A percentile compares a stretch with the other conserved stretches of the same genome.
Evolutionary conservation across 2,113 vertebrate genomes (phyloP).

Genomic region (Ptychochromis oligacanthus): DNA sequence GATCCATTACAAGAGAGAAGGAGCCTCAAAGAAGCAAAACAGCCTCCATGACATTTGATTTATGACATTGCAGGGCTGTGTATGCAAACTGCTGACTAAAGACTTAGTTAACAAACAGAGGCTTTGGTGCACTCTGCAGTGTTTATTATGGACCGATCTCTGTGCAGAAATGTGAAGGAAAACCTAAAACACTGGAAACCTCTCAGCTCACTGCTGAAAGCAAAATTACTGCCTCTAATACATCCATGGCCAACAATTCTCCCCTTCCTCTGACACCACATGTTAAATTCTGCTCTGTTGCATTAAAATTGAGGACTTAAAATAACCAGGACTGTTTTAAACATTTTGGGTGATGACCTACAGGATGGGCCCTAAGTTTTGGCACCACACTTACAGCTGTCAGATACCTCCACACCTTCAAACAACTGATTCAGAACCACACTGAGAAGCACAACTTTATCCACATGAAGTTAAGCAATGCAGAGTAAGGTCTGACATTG

Average conservation of each 20-base stretch:
- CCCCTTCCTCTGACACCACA: not conserved
- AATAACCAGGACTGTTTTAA: not conserved
- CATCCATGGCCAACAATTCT: not conserved
- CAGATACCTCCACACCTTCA: not conserved
- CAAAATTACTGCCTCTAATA: not conserved
- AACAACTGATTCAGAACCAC: not conserved
- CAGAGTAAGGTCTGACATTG: not conserved
- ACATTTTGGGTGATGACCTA: not conserved
- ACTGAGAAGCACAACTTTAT: not conserved
- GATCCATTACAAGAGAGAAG: not conserved
- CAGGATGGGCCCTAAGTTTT: not conserved
- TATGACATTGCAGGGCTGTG: not conserved
- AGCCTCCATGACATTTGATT: not conserved
- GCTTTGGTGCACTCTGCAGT: not conserved
- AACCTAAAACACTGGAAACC: not conserved
- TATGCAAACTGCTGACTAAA: slow-evolving; percentile 2
- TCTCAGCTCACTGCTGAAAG: not conserved
- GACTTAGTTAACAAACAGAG: not conserved
- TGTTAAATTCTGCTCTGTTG: not conserved
- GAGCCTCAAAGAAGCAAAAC: not conserved
- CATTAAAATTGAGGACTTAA: not conserved
- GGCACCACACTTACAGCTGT: not conserved
- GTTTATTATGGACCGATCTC: not conserved
- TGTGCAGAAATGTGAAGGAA: not conserved
- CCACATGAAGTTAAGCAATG: not conserved